Conservation (phyloP, 2,888 invertebrate genomes). For the Diplazon laetatorius region DNA sequence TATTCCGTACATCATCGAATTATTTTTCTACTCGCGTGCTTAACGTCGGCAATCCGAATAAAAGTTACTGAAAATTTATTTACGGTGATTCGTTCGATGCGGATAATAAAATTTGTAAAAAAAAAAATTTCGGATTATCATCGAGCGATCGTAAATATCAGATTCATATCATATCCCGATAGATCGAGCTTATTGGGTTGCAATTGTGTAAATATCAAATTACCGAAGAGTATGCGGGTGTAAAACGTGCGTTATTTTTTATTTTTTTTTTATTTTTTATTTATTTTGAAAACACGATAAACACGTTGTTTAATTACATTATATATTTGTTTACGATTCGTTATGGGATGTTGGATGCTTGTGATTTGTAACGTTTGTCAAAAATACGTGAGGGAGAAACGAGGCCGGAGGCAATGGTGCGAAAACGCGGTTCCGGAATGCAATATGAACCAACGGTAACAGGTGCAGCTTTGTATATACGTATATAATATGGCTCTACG, state of each 20-base stretch:
- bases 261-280: too few relatives aligned
- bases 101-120: background rate
- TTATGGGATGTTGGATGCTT: background rate
- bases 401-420: background rate
- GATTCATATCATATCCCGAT: conserved; percentile 42
- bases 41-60: too few relatives aligned
- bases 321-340: background rate
- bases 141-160: conserved; percentile 30
- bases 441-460: background rate
- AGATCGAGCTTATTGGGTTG: conserved; percentile 19
- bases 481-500: background rate
- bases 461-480: too few relatives aligned
- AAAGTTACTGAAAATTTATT: too few relatives aligned
- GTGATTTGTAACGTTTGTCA: background rate
- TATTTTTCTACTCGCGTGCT: conserved; percentile 43
- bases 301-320: background rate
- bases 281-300: background rate
- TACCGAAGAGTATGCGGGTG: background rate
- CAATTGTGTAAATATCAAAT: conserved; percentile 37
- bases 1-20: conserved; percentile 14
- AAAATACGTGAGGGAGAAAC: background rate
- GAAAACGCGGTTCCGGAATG: background rate
- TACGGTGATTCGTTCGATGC: too few relatives aligned
- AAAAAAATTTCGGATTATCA: background rate
- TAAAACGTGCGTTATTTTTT: too few relatives aligned